A percentile compares a stretch with the other conserved stretches of the same genome.
phyloP scores from a whole-genome alignment of 2,888 invertebrate species.

The Halocaridina rubra region DNA sequence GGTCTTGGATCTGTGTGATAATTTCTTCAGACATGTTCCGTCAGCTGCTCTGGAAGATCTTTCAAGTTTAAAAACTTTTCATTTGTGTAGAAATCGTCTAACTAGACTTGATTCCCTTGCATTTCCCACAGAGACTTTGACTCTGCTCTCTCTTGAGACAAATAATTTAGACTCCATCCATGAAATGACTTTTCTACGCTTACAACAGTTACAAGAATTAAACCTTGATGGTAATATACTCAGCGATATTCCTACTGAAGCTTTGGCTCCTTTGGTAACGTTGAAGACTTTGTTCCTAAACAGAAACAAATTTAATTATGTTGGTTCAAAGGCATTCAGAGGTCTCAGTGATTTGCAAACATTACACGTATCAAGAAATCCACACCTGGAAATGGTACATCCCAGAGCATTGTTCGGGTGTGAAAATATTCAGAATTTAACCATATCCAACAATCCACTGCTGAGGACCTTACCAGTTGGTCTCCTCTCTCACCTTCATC shows the following conservation, averaged over 20 bases:
- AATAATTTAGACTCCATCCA: conserved; percentile 50
- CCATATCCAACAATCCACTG: conserved; percentile 51
- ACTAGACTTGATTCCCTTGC: conserved; percentile 40
- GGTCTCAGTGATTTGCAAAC: conserved; percentile 31
- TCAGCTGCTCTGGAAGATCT: conserved; percentile 39
- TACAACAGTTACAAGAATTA: conserved; percentile 34
- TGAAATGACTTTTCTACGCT: conserved; percentile 38
- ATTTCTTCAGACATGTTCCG: conserved; percentile 51
- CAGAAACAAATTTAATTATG: conserved; percentile 32
- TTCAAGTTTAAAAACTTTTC: conserved; percentile 18
- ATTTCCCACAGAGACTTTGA: conserved; percentile 17
- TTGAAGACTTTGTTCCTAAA: conserved; percentile 47
- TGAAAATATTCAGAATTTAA: conserved; percentile 41
- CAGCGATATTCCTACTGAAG: conserved; percentile 42
- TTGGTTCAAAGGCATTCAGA: conserved; percentile 24
- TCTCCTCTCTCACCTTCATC: conserved; percentile 36
- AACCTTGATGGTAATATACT: conserved; percentile 58
- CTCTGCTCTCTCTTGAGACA: conserved; percentile 50
- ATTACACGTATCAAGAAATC: conserved; percentile 56
- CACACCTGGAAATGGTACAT: conserved; percentile 35
- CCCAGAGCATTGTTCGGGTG: conserved; percentile 48
- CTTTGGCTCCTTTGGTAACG: conserved; percentile 37
- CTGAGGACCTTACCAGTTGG: conserved; percentile 33
- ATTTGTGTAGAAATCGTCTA: conserved; percentile 54
- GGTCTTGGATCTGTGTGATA: conserved; percentile 52